Conservation (phyloP, 2,888 invertebrate species). For the Orgyia antiqua region DNA sequence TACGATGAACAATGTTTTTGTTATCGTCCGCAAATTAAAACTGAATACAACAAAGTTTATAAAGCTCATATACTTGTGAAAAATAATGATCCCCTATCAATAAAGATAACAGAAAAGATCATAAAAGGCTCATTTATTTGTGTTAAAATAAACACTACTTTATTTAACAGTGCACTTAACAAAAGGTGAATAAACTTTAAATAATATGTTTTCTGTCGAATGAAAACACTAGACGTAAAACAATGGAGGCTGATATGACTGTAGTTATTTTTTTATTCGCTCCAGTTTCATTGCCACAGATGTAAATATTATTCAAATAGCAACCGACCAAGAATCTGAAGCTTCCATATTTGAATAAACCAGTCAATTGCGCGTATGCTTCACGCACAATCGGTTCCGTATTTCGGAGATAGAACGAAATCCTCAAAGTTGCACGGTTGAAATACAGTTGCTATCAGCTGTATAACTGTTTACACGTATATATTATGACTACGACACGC, state of each 20-base stretch:
- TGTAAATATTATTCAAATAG: slow-evolving; percentile 25
- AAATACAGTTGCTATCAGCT: too few species aligned
- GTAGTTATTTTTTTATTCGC: background rate
- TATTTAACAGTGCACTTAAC: slow-evolving; percentile 3
- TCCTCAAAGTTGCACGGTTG: too few species aligned
- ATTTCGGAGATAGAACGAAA: too few species aligned
- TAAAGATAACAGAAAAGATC: slow-evolving; percentile 7
- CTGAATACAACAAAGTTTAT: too few species aligned
- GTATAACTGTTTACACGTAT: too few species aligned
- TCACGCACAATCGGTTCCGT: too few species aligned
- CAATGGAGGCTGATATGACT: background rate
- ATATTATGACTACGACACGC: too few species aligned
- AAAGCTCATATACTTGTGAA: too few species aligned
- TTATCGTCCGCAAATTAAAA: too few species aligned
- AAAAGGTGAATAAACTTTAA: slow-evolving; percentile 9
- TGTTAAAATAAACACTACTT: slow-evolving; percentile 7
- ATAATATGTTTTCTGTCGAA: slow-evolving; percentile 5
- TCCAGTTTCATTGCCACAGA: background rate
- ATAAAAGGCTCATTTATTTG: slow-evolving; percentile 7
- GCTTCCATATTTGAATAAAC: background rate
- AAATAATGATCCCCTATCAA: slow-evolving; percentile 9
- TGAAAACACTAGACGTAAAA: background rate
- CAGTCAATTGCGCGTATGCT: too few species aligned
- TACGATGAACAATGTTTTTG: too few species aligned
- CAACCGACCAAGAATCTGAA: background rate